Evolutionary conservation across 2,113 vertebrate species (phyloP).

Genomic region (Odocoileus virginianus): DNA sequence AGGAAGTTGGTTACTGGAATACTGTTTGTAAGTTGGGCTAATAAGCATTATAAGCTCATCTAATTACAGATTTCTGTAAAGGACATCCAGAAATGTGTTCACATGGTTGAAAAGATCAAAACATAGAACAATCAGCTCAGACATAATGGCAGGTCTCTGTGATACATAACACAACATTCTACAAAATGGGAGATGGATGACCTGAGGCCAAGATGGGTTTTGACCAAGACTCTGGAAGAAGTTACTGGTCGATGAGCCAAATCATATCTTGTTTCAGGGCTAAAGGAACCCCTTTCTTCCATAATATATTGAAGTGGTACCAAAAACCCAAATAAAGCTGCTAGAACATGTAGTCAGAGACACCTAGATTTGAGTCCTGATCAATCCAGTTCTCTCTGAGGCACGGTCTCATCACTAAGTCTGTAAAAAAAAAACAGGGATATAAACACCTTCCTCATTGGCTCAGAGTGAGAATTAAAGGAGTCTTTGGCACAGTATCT

Average conservation of each 20-base stretch:
- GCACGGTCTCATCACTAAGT: background rate
- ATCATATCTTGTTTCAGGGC: background rate
- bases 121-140: background rate
- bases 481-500: background rate
- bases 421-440: background rate
- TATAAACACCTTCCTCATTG: background rate
- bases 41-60: slow-evolving; percentile 24
- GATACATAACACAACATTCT: background rate
- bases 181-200: background rate
- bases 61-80: slow-evolving; percentile 62
- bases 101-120: slow-evolving; percentile 27
- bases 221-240: background rate
- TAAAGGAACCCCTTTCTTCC: background rate
- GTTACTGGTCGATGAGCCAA: background rate
- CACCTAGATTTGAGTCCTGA: background rate
- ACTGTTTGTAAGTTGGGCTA: slow-evolving; percentile 34
- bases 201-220: background rate
- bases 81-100: background rate
- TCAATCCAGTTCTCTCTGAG: background rate
- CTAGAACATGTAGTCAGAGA: background rate
- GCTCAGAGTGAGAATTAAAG: background rate
- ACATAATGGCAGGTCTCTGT: background rate
- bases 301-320: background rate
- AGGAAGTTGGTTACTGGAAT: background rate
- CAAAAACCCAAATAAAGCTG: background rate